Base-by-base conservation (phyloP, 2,797 vertebrate species). In the Neostethus bicornis region DNA sequence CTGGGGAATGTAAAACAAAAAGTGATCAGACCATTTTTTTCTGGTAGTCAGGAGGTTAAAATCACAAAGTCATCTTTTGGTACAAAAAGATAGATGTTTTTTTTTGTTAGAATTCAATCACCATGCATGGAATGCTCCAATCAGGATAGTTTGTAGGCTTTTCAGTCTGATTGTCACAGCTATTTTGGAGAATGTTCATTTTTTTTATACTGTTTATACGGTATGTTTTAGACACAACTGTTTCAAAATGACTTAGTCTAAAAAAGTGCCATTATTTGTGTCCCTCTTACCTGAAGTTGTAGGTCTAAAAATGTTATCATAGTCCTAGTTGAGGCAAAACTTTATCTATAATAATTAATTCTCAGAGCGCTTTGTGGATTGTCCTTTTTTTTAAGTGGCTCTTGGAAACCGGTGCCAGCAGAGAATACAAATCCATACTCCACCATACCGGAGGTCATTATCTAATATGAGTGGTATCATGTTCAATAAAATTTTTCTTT, bases 381-480 rank as follows among this genome's bases (percentile, higher is more conserved):
- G 10, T 38, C 69, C 31, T 35, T 61, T 50, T 71, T 48, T 44
- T 51, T 34, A 39, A 51, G 35, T 51, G 57, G 29, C 64, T 68
- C 77, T 71, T 61, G 62, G 48, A 74, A 79, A 70, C 60, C 66
- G 70, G 77, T 72, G 75, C 51, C 57, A 26, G 14, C 12, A 23
- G 56, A 56, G 65, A 77, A 77, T 73, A 66, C 34, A 66, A 55
- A 85, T 76, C 48, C 54, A 70, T 57, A 52, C 62, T 60, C 28
- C 43, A 23, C 1, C 17, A 42, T 51, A 68, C 32, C 53, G 60
- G 54, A 73, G 85, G 72, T 80, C 59, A 67, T 38, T 56, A 58
- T 68, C 55, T 74, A 68, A 78, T 75, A 62, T 59, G 60, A 75
- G 61, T 79, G 77, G 80, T 56, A 88, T 87, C 78, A 76, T 55